Percentiles rank a stretch among this genome's conserved stretches.
phyloP scores from a whole-genome alignment of 2,888 invertebrate genomes.

The Germaria angustata region DNA sequence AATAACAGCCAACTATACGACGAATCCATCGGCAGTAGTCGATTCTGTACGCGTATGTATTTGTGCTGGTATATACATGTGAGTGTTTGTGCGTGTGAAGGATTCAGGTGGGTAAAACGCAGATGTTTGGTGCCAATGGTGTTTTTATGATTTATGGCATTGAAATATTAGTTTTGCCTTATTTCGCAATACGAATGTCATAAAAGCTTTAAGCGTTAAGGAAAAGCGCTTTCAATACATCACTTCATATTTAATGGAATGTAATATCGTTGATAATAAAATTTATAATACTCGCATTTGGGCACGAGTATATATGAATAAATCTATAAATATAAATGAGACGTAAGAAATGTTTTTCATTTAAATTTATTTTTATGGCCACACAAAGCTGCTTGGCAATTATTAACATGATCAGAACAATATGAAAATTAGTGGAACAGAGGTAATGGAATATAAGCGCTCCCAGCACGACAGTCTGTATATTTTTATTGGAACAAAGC shows the following conservation, averaged over 20 bases:
- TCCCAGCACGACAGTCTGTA: too few species aligned
- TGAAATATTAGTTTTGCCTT: constrained; percentile 78
- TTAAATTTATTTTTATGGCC: too few species aligned
- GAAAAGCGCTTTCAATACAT: constrained; percentile 39
- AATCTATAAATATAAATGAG: neutral
- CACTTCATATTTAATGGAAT: constrained; percentile 16
- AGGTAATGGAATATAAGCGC: too few species aligned
- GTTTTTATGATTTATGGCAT: constrained; percentile 76
- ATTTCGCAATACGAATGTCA: constrained; percentile 70
- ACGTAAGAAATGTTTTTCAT: neutral
- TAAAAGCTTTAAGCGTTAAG: constrained; percentile 51
- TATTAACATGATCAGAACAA: too few species aligned
- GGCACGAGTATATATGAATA: neutral
- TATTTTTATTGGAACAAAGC: too few species aligned
- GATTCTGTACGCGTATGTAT: neutral
- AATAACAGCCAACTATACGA: constrained; percentile 22
- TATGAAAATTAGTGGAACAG: too few species aligned
- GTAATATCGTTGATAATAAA: constrained; percentile 32
- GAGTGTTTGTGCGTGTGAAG: constrained; percentile 8
- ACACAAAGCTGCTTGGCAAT: too few species aligned
- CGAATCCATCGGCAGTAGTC: neutral
- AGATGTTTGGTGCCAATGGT: constrained; percentile 70
- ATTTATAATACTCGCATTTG: constrained; percentile 15
- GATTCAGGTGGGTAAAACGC: constrained; percentile 66
- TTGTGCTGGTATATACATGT: neutral